A percentile compares a stretch with the other conserved stretches of the same genome.
phyloP scores from a whole-genome alignment of 2,113 vertebrate genomes.

The Baryphthengus martii region DNA sequence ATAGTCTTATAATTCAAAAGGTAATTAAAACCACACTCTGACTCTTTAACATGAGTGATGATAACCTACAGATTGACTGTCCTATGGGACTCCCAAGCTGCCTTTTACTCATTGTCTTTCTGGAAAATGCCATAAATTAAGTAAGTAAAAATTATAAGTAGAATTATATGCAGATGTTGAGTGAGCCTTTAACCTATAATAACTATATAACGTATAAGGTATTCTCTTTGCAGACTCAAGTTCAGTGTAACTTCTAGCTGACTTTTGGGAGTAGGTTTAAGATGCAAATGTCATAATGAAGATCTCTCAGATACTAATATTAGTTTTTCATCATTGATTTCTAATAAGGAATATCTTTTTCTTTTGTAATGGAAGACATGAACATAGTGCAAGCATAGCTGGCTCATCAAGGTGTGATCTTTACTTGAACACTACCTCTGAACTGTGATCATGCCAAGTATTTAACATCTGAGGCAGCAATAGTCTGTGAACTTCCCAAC shows the following conservation, averaged over 20 bases:
- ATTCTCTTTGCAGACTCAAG: slow-evolving; percentile 25
- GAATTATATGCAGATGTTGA: slow-evolving; percentile 57
- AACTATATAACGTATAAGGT: slow-evolving; percentile 44
- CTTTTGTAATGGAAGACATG: not conserved
- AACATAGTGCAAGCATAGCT: not conserved
- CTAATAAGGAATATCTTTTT: not conserved
- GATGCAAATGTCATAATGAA: not conserved
- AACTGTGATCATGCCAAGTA: not conserved
- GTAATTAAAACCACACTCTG: not conserved
- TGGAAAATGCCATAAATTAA: slow-evolving; percentile 3
- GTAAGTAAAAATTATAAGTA: slow-evolving; percentile 38
- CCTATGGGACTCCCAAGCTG: not conserved
- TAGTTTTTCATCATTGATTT: not conserved
- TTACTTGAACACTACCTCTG: not conserved
- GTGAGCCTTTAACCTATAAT: not conserved
- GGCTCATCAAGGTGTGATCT: not conserved
- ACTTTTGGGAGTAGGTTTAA: not conserved
- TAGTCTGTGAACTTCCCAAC: not conserved
- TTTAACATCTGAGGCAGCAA: not conserved
- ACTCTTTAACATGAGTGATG: not conserved
- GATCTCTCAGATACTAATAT: not conserved
- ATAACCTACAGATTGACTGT: not conserved
- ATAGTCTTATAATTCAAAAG: not conserved
- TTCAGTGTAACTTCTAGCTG: not conserved
- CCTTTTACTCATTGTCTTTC: not conserved